Evolutionary conservation across 2,113 vertebrate genomes (phyloP).

Genomic region (Myotis davidii): DNA sequence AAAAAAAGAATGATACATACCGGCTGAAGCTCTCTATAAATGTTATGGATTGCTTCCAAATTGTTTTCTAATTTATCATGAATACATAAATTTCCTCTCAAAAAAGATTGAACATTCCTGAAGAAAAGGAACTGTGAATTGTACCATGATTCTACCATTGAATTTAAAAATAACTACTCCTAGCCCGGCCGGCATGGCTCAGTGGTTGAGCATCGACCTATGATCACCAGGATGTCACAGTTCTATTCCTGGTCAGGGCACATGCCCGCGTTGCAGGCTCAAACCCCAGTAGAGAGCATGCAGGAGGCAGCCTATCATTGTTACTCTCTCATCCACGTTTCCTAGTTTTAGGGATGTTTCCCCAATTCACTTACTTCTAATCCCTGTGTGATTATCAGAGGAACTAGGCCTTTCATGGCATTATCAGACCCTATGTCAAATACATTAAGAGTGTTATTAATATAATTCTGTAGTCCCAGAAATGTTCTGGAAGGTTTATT

Average conservation of each 20-base stretch:
- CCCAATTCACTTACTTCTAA: constrained; percentile 77
- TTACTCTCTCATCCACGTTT: background rate
- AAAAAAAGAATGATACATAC: background rate
- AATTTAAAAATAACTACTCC: constrained; percentile 67
- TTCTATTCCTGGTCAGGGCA: too few relatives aligned
- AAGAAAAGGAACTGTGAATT: constrained; percentile 74
- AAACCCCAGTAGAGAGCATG: too few relatives aligned
- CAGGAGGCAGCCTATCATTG: too few relatives aligned
- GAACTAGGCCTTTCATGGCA: constrained; percentile 75
- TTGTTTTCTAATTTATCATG: constrained; percentile 73
- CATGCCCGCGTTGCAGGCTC: too few relatives aligned
- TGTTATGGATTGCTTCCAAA: constrained; percentile 66
- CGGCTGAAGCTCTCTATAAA: background rate
- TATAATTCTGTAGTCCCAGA: constrained; percentile 77
- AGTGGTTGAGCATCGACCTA: too few relatives aligned
- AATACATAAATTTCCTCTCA: constrained; percentile 67
- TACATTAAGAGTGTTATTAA: constrained; percentile 79
- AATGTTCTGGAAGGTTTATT: constrained; percentile 78
- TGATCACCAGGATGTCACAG: too few relatives aligned
- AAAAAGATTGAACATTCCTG: constrained; percentile 72
- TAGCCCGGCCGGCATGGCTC: too few relatives aligned
- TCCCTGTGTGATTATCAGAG: constrained; percentile 76
- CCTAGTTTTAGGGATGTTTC: constrained; percentile 78
- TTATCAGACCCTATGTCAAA: constrained; percentile 81
- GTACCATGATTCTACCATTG: constrained; percentile 75